Percentiles rank a stretch among this genome's conserved stretches.
Evolutionary conservation across 2,888 invertebrate genomes (phyloP).

Genomic region (Stratiomys singularior): DNA sequence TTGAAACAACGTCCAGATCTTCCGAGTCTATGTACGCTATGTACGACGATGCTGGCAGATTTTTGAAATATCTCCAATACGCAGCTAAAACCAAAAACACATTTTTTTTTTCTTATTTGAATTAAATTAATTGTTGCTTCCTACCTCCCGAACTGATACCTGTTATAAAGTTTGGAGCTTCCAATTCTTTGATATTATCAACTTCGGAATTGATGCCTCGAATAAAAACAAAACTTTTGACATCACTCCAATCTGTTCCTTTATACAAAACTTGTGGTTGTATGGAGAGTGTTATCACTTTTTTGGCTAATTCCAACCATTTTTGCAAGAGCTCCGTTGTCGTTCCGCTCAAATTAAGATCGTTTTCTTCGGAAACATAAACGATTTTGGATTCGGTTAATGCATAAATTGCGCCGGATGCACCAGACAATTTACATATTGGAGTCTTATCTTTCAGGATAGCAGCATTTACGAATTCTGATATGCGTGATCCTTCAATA

Average conservation of each 20-base stretch:
- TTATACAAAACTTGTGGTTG: conserved; percentile 62
- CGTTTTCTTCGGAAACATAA: conserved; percentile 59
- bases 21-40: conserved; percentile 61
- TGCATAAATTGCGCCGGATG: conserved; percentile 50
- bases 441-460: conserved; percentile 55
- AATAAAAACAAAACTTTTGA: conserved; percentile 59
- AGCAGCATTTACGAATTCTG: conserved; percentile 57
- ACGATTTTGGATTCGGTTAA: conserved; percentile 53
- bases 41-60: conserved; percentile 57
- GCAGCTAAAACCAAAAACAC: conserved; percentile 56
- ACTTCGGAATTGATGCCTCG: conserved; percentile 57
- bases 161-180: conserved; percentile 63
- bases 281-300: conserved; percentile 60
- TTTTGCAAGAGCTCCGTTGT: conserved; percentile 58
- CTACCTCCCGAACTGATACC: conserved; percentile 63
- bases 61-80: conserved; percentile 59
- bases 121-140: background rate
- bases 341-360: conserved; percentile 60
- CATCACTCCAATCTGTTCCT: conserved; percentile 58
- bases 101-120: background rate
- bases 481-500: conserved; percentile 59
- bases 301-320: conserved; percentile 57
- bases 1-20: conserved; percentile 59
- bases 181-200: conserved; percentile 56
- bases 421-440: conserved; percentile 57